Evolutionary conservation across 2,888 invertebrate species (phyloP), one percentile per base, ranked within the genome.

Genomic region (Metopia argyrocephala): DNA sequence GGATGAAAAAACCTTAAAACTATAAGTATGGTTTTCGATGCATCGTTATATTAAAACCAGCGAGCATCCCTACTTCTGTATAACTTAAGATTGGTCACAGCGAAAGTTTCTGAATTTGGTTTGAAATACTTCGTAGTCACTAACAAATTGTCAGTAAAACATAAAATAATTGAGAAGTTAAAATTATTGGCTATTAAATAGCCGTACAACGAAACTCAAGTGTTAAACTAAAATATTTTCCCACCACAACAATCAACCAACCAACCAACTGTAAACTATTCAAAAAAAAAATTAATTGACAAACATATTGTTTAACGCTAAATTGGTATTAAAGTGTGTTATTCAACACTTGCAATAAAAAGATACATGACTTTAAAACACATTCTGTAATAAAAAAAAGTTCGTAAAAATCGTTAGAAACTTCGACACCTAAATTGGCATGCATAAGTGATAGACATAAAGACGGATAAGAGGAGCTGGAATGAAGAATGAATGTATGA

Each of bases 381-480:
- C 25, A 62, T 62, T 62, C 45, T 1, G 38, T 12, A 38, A 38
- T 25, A 45, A 62, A 62, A 46, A 62, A 62, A 25, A 38, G 45
- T 45, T 62, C 23, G 18, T 18, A 46, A 12, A 18, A 12, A 18
- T 62, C 25, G 46, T 62, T 46, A 9, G 45, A 18, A 18, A 62
- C 12, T 61, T 46, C 31, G 25, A 62, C 45, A 62, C 46, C 23
- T 23, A 62, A 61, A 23, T 61, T n/a, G n/a, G n/a, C 45, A 38
- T 25, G 54, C 54, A 38, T 66, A 20, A 68, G 18, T 56, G 66
- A 66, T 18, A 54, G 54, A 27, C 66, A 66, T 18, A 66, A 20
- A 45, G 54, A 68, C 38, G 38, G 38, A 38, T 15, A 38, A 7
- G 54, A 65, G 52, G 65, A 54, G 66, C n/a, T 66, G 38, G n/a